phyloP scores from a whole-genome alignment of 2,797 vertebrate genomes.

The Mormyrus hasselquistii region DNA sequence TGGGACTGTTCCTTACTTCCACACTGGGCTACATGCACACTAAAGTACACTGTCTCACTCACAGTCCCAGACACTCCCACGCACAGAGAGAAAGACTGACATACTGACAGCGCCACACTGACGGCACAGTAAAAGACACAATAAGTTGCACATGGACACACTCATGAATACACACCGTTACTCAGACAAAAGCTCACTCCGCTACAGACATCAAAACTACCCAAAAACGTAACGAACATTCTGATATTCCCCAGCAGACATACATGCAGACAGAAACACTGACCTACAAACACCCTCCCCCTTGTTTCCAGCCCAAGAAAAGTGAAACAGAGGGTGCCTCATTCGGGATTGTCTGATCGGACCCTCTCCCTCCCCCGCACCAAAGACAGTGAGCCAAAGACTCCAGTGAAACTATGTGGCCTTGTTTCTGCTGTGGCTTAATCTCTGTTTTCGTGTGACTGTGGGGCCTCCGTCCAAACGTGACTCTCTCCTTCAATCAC shows the following conservation, averaged over 20 bases:
- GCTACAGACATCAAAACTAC: background rate
- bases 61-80: background rate
- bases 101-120: background rate
- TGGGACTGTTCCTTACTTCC: background rate
- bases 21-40: background rate
- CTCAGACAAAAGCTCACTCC: background rate
- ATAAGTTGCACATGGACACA: background rate
- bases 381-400: constrained; percentile 16
- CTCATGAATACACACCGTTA: background rate
- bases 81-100: no score
- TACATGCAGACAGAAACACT: background rate
- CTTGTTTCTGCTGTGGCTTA: constrained; percentile 8
- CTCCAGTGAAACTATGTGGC: constrained; percentile 12
- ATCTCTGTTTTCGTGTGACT: background rate
- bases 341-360: background rate
- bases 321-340: background rate
- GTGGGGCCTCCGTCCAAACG: background rate
- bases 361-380: background rate
- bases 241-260: background rate
- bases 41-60: background rate
- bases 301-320: background rate
- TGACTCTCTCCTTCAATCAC: background rate
- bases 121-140: background rate
- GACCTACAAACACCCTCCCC: background rate
- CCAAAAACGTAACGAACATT: background rate